phyloP scores from a whole-genome alignment of 2,888 invertebrate genomes.

The Scaptomyza caliginosa region DNA sequence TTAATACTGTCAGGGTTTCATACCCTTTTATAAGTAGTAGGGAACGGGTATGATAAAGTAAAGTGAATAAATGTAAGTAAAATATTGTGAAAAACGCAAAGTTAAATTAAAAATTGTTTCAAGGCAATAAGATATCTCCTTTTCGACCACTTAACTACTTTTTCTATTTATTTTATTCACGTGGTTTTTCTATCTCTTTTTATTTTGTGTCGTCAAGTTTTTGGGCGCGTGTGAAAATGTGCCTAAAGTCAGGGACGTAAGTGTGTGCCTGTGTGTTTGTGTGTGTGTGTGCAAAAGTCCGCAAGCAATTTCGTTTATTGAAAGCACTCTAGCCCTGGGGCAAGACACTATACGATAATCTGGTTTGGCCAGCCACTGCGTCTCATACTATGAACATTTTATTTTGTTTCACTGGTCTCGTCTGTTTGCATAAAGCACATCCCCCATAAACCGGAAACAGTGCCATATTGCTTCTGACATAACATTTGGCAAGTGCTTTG shows the following conservation, averaged over 20 bases:
- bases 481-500: constrained; percentile 39
- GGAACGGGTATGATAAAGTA: neutral
- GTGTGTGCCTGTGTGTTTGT: constrained; percentile 11
- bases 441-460: constrained; percentile 25
- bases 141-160: neutral
- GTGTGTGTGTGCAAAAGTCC: constrained; percentile 23
- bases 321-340: constrained; percentile 37
- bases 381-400: constrained; percentile 24
- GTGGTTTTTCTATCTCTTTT: neutral
- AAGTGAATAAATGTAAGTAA: neutral
- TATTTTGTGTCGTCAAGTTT: constrained; percentile 34
- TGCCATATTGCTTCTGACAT: constrained; percentile 60
- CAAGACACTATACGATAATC: neutral
- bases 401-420: constrained; percentile 16
- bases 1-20: neutral
- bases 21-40: neutral
- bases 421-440: neutral
- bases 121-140: neutral
- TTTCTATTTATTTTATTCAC: neutral
- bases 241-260: constrained; percentile 65
- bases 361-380: constrained; percentile 6
- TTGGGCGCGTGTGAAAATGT: constrained; percentile 62
- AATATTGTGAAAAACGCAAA: neutral
- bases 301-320: constrained; percentile 69
- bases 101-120: neutral